phyloP scores from a whole-genome alignment of 2,113 vertebrate genomes.

The Antennarius striatus region DNA sequence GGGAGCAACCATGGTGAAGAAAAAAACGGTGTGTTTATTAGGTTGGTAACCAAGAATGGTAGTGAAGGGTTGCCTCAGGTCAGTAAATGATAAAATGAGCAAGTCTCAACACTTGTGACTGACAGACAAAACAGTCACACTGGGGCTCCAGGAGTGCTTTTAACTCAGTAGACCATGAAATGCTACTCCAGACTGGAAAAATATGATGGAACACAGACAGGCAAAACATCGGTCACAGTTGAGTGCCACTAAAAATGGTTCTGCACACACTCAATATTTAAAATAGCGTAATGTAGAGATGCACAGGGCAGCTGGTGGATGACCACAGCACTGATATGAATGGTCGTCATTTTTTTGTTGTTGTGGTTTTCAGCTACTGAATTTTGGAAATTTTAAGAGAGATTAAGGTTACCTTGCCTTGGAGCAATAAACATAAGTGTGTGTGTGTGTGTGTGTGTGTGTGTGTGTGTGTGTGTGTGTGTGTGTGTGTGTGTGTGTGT shows the following conservation, averaged over 20 bases:
- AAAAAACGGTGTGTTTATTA: conserved; percentile 52
- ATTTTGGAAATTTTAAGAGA: too few relatives aligned
- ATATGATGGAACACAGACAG: conserved; percentile 34
- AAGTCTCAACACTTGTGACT: conserved; percentile 48
- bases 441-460: too few relatives aligned
- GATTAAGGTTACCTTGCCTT: background rate
- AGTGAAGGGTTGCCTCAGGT: conserved; percentile 65
- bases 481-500: too few relatives aligned
- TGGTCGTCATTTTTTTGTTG: background rate
- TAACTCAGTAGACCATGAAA: conserved; percentile 73
- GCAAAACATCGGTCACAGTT: conserved; percentile 13
- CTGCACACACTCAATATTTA: conserved; percentile 19
- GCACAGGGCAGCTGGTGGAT: background rate
- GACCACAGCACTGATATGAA: background rate
- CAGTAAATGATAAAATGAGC: conserved; percentile 69
- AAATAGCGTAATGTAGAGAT: conserved; percentile 11
- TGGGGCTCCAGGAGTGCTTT: conserved; percentile 56
- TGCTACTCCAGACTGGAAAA: conserved; percentile 52
- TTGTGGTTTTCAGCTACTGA: too few relatives aligned
- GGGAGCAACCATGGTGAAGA: conserved; percentile 38
- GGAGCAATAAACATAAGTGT: background rate
- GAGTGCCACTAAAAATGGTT: conserved; percentile 31
- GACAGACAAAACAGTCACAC: conserved; percentile 63
- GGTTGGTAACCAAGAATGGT: conserved; percentile 58
- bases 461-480: too few relatives aligned